Evolutionary conservation across 2,113 vertebrate genomes (phyloP), one percentile per base, ranked within the genome.

Genomic region (Pseudonaja textilis): DNA sequence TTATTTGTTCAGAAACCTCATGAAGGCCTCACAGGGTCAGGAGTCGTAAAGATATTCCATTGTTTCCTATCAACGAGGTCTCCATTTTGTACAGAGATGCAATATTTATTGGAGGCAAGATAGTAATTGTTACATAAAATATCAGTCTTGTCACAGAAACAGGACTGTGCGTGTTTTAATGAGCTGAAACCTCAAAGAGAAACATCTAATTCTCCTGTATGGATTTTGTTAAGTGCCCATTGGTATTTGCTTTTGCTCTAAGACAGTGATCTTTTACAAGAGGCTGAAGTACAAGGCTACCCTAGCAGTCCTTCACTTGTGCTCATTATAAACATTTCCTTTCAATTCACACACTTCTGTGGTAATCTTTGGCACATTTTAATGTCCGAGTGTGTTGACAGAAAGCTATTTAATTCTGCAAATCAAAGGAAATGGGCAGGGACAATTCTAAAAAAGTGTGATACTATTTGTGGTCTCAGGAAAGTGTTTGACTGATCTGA

Each of bases 21-120:
- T 91, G 91, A 88, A 95, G 89, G 93, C 45, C 34, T 64, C 1
- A 69, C 22, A 93, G 90, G 93, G 88, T 95, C 91, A 96, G 90
- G 94, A 94, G 47, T 26, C 93, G 25, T 20, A 89, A 91, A 95
- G 94, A 89, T 0, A 0, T 93, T 95, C 88, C 47, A 0, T 94
- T 95, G 85, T 91, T 59, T 93, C 74, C 88, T 89, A 92, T n/a
- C 90, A 90, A 94, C 93, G 92, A 93, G 88, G 8, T 11, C 96
- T 88, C 91, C 47, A 39, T 95, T 96, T 94, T 95, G 52, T 87
- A 89, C 55, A 91, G 55, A 93, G 29, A 23, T 50, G 93, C 91
- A 89, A 12, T 93, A 94, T 95, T 96, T 95, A 96, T 94, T 69
- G 91, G 94, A 96, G 94, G 93, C 94, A 93, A 90, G 90, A 94